These are phyloP conservation scores for Rhinolophus ferrumequinum DNA, from an alignment of 2,113 vertebrate genomes.

Conservation along the genomic window DNA sequence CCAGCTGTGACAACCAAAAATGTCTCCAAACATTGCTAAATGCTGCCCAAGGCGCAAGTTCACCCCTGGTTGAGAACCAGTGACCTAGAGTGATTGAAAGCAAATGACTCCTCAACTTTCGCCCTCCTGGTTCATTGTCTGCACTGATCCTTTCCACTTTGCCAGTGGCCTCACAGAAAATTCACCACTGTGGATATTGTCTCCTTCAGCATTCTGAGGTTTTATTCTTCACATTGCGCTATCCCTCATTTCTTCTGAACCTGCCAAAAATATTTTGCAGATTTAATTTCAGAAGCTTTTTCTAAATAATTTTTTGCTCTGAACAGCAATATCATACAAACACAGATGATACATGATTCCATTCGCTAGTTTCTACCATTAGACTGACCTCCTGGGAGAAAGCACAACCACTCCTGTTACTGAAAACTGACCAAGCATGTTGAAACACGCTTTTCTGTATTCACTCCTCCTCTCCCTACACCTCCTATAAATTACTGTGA, in stretches of 20 bases:
- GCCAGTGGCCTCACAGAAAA: background rate
- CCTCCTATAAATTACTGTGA: background rate
- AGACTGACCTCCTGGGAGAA: background rate
- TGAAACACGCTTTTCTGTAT: slow-evolving; percentile 6
- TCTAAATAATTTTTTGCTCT: background rate
- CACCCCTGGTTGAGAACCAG: background rate
- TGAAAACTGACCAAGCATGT: background rate
- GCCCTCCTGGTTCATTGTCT: background rate
- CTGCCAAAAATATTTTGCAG: background rate
- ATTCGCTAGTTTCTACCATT: background rate
- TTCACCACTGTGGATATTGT: background rate
- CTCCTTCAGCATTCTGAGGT: background rate
- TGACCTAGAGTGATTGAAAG: background rate
- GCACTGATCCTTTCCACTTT: background rate
- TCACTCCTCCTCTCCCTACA: background rate
- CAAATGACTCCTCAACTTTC: background rate
- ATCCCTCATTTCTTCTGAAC: background rate
- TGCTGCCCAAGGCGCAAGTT: background rate
- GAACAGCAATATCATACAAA: background rate
- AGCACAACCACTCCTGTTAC: background rate
- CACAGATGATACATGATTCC: background rate
- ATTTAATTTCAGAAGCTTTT: slow-evolving; percentile 17
- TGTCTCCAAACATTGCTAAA: background rate
- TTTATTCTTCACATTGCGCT: background rate
- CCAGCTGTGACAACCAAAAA: background rate